phyloP scores from a whole-genome alignment of 2,797 vertebrate genomes.

The Aphelocoma californica region DNA sequence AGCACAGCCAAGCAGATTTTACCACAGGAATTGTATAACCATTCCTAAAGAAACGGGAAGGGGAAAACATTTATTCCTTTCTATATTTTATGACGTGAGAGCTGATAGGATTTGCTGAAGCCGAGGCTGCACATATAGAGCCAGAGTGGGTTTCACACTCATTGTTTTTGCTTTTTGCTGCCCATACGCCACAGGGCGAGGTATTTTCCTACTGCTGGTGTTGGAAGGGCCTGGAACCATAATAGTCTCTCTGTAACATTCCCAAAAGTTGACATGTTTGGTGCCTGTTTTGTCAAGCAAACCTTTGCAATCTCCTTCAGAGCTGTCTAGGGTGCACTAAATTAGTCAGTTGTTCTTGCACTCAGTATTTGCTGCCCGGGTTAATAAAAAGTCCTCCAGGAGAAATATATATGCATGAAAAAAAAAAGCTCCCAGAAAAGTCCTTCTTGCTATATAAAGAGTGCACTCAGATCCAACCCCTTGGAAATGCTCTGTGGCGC shows the following conservation, averaged over 20 bases:
- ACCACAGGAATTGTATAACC: slow-evolving; percentile 53
- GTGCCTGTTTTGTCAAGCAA: slow-evolving; percentile 57
- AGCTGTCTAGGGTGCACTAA: slow-evolving; percentile 31
- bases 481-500: background rate
- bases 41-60: slow-evolving; percentile 60
- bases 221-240: slow-evolving; percentile 20
- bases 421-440: slow-evolving; percentile 17
- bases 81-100: slow-evolving; percentile 65
- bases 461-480: background rate
- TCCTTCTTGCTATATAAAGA: slow-evolving; percentile 30
- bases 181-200: background rate
- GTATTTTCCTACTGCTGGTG: slow-evolving; percentile 24
- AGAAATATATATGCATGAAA: background rate
- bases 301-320: slow-evolving; percentile 29
- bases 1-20: slow-evolving; percentile 39
- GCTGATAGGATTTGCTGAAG: slow-evolving; percentile 39
- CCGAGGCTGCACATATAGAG: background rate
- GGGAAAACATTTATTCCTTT: slow-evolving; percentile 56
- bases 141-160: slow-evolving; percentile 9
- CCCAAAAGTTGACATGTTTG: slow-evolving; percentile 44
- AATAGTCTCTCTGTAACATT: slow-evolving; percentile 20
- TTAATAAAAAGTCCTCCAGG: slow-evolving; percentile 55
- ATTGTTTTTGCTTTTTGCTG: slow-evolving; percentile 31
- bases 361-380: background rate
- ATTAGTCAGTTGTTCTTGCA: slow-evolving; percentile 27